Evolutionary conservation across 64 coral and sea anemone genomes (phyloP), one percentile per base, ranked within the genome.

Genomic region (Montipora foliosa): DNA sequence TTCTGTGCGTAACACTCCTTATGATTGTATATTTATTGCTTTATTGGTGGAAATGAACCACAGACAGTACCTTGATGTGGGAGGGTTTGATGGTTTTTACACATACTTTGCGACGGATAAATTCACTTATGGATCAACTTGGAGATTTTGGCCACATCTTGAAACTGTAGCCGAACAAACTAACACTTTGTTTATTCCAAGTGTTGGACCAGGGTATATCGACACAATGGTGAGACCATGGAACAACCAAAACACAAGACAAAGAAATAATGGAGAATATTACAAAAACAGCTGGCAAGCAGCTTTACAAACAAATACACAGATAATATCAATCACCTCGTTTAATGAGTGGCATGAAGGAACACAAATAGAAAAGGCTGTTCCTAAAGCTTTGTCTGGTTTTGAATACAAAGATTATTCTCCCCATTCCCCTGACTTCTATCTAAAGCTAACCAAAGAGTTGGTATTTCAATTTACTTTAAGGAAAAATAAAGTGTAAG

Each of bases 301-400:
- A 51, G 98, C 98, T 12, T 92, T 99, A 47, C 91, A 88, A 75
- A 93, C 94, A 45, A 71, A 92, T 17, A 84, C 98, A 50, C 81
- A 94, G 14, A 92, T 99, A 68, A 77, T 99, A 25, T 92, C 95
- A 14, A 88, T 99, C 8, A 99, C 98, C 1, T 99, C 98, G 29
- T 99, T 99, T 71, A 99, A 99, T 92, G 98, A 99, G 55, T 99
- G 98, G 98, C 98, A 99, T 10, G 98, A 99, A 58, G 98, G 98
- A 85, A 99, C 98, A 77, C 98, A 99, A 73, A 99, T 99, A 44
- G 98, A 99, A 70, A 83, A 94, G 61, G 98, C 98, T 49, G 49
- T 96, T 55, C 92, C 98, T 22, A 99, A 92, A 76, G 58, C 83
- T 17, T 87, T 59, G 9, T n/a, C 79, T 75, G 98, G 98, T 74